Evolutionary conservation across 2,888 invertebrate species (phyloP), one percentile per base, ranked within the genome.

Genomic region (Patella caerulea): DNA sequence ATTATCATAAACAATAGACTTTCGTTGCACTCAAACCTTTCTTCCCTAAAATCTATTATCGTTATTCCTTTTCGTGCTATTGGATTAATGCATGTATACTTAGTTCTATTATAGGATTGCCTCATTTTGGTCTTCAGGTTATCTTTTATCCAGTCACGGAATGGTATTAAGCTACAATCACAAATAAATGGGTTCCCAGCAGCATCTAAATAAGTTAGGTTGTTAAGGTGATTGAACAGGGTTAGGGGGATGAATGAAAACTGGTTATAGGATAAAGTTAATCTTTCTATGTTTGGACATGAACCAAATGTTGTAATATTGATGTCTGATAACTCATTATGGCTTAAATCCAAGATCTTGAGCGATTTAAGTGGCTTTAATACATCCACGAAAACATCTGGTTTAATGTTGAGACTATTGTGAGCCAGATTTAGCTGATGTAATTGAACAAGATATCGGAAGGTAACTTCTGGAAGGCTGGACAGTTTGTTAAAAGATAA

Each of bases 161-260:
- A 83, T 7, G 83, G 85, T 9, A 89, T 71, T 72, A 87, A 79
- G 29, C 86, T 84, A 82, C 90, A 91, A 24, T 84, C 83, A 78
- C 90, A 90, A 55, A 83, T 71, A 76, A 88, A 88, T 9, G 87
- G 87, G 78, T 90, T 90, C 56, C 80, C 74, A 9, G 88, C 85
- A 70, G 90, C 82, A 72, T 88, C 87, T 5, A 90, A 78, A 52
- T 74, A 71, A 71, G 86, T 75, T 17, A 90, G 76, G 7, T 84
- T 78, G 19, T 71, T 69, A 12, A 89, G 71, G n/a, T 80, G 78
- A 17, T 83, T 74, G 72, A 89, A 87, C 2, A 85, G 72, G 7
- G 75, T 73, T 1, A 85, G 84, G 19, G 81, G 75, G 55, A 88
- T 74, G 2, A 65, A 76, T 29, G 75, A 78, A 11, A 90, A 74